These are phyloP conservation scores for Sesamia inferens DNA, from an alignment of 2,888 invertebrate species.

Conservation along the genomic window DNA sequence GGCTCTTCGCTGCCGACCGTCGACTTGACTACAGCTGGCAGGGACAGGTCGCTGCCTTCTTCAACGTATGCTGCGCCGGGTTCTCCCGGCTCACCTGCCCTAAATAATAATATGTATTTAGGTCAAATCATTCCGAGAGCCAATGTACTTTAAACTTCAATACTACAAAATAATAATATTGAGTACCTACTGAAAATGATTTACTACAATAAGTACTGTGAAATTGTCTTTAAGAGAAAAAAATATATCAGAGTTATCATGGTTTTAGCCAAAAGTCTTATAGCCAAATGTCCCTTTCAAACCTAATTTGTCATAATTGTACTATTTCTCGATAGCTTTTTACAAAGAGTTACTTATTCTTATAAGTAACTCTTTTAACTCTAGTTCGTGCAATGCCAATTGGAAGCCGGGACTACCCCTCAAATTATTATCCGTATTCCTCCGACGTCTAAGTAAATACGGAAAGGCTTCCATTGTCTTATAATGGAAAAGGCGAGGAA, in stretches of 20 bases:
- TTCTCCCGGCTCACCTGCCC: no score
- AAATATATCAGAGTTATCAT: neutral
- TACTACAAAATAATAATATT: neutral
- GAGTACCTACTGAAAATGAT: neutral
- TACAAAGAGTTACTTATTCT: slow-evolving; percentile 23
- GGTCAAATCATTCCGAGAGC: neutral
- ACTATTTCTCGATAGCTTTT: slow-evolving; percentile 7
- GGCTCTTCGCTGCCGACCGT: no score
- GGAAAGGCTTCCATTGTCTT: slow-evolving; percentile 38
- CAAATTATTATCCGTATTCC: slow-evolving; percentile 34
- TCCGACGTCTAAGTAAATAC: slow-evolving; percentile 34
- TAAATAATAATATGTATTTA: neutral
- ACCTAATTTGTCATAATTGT: slow-evolving; percentile 1
- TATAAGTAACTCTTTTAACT: no score
- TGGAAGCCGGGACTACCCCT: slow-evolving; percentile 9
- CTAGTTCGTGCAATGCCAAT: slow-evolving; percentile 24
- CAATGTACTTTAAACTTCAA: no score
- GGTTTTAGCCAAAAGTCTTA: neutral
- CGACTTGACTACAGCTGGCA: no score
- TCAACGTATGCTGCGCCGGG: no score
- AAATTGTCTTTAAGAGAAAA: neutral
- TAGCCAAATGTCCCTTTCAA: neutral
- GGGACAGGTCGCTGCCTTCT: no score
- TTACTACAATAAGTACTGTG: neutral
- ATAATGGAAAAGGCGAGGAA: slow-evolving; percentile 39